These are phyloP conservation scores for Melolontha melolontha DNA, from an alignment of 2,888 invertebrate genomes.

Conservation along the genomic window DNA sequence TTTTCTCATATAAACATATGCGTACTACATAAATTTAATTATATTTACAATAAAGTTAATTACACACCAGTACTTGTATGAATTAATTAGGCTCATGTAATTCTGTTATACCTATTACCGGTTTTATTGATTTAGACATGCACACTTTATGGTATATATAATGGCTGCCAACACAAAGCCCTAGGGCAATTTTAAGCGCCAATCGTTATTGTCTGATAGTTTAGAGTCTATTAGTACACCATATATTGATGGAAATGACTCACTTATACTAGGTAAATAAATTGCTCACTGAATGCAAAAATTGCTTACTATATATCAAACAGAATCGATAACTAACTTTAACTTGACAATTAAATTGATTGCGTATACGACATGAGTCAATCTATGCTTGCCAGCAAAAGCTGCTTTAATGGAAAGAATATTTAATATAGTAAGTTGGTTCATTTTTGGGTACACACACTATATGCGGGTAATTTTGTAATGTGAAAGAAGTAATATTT, in stretches of 20 bases:
- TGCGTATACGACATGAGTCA: too few relatives aligned
- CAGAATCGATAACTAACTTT: conserved; percentile 13
- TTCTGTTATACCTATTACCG: conserved; percentile 38
- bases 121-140: conserved; percentile 42
- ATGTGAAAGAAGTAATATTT: too few relatives aligned
- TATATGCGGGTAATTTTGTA: too few relatives aligned
- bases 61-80: conserved; percentile 15
- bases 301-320: conserved; percentile 11
- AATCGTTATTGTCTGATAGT: conserved; percentile 44
- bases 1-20: too few relatives aligned
- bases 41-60: too few relatives aligned
- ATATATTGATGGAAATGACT: conserved; percentile 41
- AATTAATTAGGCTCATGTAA: conserved; percentile 39
- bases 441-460: conserved; percentile 7
- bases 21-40: too few relatives aligned
- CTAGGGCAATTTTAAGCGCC: conserved; percentile 44
- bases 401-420: too few relatives aligned
- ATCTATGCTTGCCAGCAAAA: too few relatives aligned
- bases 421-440: too few relatives aligned
- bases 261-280: conserved; percentile 24
- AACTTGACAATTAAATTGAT: neutral
- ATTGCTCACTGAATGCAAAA: conserved; percentile 26
- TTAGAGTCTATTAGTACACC: conserved; percentile 42
- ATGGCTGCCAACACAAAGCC: conserved; percentile 41
- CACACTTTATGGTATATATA: conserved; percentile 40